A percentile compares a stretch with the other conserved stretches of the same genome.
Evolutionary conservation across 2,797 vertebrate species (phyloP).

Genomic region (Artibeus jamaicensis): DNA sequence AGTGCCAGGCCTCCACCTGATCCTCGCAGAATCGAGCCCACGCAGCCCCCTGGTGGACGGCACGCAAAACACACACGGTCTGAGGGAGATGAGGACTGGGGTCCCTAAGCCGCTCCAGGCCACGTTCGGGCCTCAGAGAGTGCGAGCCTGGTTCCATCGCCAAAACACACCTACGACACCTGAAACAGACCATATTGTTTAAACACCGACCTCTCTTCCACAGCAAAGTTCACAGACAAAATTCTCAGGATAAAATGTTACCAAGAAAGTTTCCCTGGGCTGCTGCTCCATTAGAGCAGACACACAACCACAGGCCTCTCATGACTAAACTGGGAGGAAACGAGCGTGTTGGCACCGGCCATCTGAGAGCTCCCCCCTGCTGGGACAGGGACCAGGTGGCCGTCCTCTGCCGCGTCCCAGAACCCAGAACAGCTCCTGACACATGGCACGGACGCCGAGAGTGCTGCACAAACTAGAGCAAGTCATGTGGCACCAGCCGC

Average conservation of each 20-base stretch:
- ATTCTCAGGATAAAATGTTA: neutral
- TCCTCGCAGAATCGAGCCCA: too few species aligned
- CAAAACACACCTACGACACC: neutral
- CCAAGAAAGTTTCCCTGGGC: neutral
- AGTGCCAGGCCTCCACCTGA: neutral
- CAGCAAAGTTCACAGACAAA: neutral
- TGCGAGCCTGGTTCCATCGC: neutral
- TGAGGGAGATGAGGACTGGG: neutral
- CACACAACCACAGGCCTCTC: neutral
- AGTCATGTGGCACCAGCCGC: neutral
- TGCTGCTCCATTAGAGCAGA: neutral
- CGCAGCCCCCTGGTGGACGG: constrained; percentile 79
- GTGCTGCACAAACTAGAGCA: neutral
- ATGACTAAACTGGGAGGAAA: neutral
- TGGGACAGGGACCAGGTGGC: neutral
- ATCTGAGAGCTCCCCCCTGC: neutral
- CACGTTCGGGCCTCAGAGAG: neutral
- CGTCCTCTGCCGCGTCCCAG: neutral
- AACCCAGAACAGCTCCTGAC: neutral
- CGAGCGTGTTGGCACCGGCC: neutral
- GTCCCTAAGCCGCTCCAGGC: neutral
- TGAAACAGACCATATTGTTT: neutral
- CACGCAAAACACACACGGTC: constrained; percentile 52
- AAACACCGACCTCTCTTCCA: neutral
- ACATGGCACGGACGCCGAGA: neutral